Evolutionary conservation across 2,888 invertebrate species (phyloP), one percentile per base, ranked within the genome.

Genomic region (Nomada flava): DNA sequence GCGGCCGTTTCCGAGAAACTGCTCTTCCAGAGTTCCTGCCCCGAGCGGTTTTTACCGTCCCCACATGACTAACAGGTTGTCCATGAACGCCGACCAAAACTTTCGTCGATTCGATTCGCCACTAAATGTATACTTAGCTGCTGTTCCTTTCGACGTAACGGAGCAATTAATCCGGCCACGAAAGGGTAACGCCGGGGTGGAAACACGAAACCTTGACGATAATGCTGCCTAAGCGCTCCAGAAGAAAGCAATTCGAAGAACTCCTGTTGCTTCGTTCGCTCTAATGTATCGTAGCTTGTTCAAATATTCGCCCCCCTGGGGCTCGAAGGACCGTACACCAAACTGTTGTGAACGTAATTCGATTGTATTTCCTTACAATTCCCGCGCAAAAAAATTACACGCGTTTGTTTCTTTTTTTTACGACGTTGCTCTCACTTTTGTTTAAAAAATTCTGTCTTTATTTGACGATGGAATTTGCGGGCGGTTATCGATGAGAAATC

Each of bases 21-120:
- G 77, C 76, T 82, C 73, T 82, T 69, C 69, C 77, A 76, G 57
- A 73, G 77, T 76, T 82, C 76, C 82, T 83, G 77, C 69, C 52
- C 36, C 15, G 57, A 42, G 55, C 65, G 68, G 29, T 82, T 82
- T 82, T 82, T 82, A 82, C 76, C 71, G 76, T 81, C 68, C 68
- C 52, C 82, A 76, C 82, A 64, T 69, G 82, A 69, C 82, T 82
- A 82, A 82, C 82, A 82, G 82, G 81, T 76, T 79, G 80, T 26
- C 67, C 67, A 80, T 53, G 60, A 72, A 79, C 80, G 42, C 47
- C 23, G 42, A 36, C 52, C 57, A 63, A 64, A 73, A 62, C 69
- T 75, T 68, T 57, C 26, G 50, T 65, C 65, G 55, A 60, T 65
- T 36, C 69, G 65, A 81, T 29, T 63, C 26, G 5, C 47, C 74